Evolutionary conservation across 2,797 vertebrate genomes (phyloP).

Genomic region (Merluccius polli): DNA sequence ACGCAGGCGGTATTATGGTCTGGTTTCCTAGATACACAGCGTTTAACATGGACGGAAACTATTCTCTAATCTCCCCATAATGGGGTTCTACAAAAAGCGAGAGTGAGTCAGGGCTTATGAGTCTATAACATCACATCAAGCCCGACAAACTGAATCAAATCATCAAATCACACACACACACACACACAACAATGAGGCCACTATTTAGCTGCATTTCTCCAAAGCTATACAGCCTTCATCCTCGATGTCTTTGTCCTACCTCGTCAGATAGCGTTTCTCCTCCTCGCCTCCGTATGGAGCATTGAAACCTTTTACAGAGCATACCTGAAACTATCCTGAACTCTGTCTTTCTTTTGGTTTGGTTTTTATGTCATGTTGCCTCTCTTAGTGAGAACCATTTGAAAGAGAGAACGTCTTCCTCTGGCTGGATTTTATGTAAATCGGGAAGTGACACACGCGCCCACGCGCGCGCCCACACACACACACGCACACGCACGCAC

Average conservation of each 20-base stretch:
- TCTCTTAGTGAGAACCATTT: neutral
- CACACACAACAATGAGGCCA: no score
- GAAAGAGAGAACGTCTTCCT: neutral
- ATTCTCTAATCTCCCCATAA: neutral
- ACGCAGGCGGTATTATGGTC: neutral
- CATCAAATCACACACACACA: neutral
- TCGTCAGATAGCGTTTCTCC: slow-evolving; percentile 63
- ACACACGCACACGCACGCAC: neutral
- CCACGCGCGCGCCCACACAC: neutral
- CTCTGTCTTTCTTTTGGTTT: neutral
- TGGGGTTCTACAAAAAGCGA: neutral
- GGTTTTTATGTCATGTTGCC: neutral
- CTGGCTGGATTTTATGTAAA: neutral
- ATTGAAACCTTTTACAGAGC: slow-evolving; percentile 70
- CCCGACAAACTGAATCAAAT: neutral
- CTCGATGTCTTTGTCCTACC: slow-evolving; percentile 68
- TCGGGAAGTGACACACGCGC: neutral
- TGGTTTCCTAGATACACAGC: neutral
- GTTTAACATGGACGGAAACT: slow-evolving; percentile 1
- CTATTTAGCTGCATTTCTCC: neutral
- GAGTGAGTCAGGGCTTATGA: neutral
- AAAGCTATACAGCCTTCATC: neutral
- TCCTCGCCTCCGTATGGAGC: slow-evolving; percentile 72
- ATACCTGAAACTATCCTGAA: slow-evolving; percentile 39
- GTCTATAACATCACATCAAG: neutral